Base-by-base conservation (phyloP, 92 coral and sea anemone genomes). In the Paragorgia papillata region DNA sequence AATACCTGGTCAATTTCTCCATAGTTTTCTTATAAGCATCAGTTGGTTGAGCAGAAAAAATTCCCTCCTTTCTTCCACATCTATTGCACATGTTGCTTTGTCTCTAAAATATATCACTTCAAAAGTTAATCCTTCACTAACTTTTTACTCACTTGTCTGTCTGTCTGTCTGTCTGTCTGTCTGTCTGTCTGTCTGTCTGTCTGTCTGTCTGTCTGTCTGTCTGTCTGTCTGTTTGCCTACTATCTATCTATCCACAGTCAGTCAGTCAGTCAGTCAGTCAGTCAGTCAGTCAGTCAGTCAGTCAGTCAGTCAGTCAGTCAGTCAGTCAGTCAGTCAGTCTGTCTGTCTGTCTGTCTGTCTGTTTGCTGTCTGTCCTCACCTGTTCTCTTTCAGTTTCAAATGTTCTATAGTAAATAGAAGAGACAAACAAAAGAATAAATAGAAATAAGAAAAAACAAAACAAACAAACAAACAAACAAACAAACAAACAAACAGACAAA, bases 11-110 rank as follows among this genome's bases (percentile, higher is more conserved):
- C 30, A 95, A 80, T 49, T 95, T 85, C 76, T 89, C 84, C 12
- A 95, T 68, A 28, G 99, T 91, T 34, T 88, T 80, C 44, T 80
- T 74, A 18, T 90, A 75, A 0, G 91, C 95, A 15, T 91, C 85
- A 51, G 91, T 82, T 74, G 89, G 88, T 12, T 79, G 53, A 22
- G 82, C 75, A 31, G 92, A 84, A 17, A 95, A 80, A 8, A 86
- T 74, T 14, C 92, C 93, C 39, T 88, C 82, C 48, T 80, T 88
- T 14, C 87, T 86, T 21, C 94, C 97, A 85, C 98, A 94, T 51
- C 88, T 90, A 22, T 86, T 86, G 48, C 98, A 94, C 55, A 91
- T n/a, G 24, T 30, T 54, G 27, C 54, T 51, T 0, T 2, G 30
- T 33, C 40, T 71, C 64, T 71, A 34, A 71, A 71, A 71, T 26